A percentile compares a stretch with the other conserved stretches of the same genome.
Evolutionary conservation across 1,140 invertebrate genomes (phyloP).

Genomic region (Atta colombica): DNA sequence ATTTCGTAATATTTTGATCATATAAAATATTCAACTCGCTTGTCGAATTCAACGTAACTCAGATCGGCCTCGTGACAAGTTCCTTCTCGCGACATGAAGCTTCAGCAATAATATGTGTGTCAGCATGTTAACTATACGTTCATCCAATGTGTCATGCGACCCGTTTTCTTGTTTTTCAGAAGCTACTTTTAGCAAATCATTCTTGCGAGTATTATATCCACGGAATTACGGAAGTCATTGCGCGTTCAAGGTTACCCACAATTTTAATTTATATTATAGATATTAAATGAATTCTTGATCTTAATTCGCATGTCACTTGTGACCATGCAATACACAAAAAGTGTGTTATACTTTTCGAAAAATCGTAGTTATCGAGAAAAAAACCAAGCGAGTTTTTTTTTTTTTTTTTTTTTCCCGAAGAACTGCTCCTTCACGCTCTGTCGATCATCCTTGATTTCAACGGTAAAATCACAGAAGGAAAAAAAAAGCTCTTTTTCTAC

Average conservation of each 20-base stretch:
- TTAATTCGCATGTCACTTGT: not conserved
- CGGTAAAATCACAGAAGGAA: conserved; percentile 38
- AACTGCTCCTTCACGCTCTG: conserved; percentile 47
- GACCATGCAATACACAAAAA: not conserved
- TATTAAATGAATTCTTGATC: not conserved
- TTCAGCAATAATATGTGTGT: conserved; percentile 52
- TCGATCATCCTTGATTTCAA: conserved; percentile 59
- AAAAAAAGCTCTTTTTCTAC: not conserved
- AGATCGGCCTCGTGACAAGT: conserved; percentile 15
- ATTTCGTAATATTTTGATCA: conserved; percentile 4
- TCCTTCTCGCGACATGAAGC: conserved; percentile 30
- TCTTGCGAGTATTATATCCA: conserved; percentile 31
- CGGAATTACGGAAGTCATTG: conserved; percentile 10
- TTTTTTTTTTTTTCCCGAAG: conserved; percentile 34
- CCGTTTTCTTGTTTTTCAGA: conserved; percentile 42
- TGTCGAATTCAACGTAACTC: conserved; percentile 43
- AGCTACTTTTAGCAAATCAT: conserved; percentile 33
- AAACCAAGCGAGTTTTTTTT: not conserved
- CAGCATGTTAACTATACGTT: conserved; percentile 50
- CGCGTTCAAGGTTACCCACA: not conserved
- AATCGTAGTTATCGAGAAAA: not conserved
- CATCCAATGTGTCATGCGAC: conserved; percentile 2
- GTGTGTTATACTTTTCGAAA: conserved; percentile 4
- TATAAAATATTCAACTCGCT: conserved; percentile 30
- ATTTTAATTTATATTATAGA: not conserved